Percentiles rank a stretch among this genome's conserved stretches.
These are phyloP conservation scores for Imbricaverruca yamaguchii DNA, from an alignment of 2,888 invertebrate species.

Conservation along the genomic window DNA sequence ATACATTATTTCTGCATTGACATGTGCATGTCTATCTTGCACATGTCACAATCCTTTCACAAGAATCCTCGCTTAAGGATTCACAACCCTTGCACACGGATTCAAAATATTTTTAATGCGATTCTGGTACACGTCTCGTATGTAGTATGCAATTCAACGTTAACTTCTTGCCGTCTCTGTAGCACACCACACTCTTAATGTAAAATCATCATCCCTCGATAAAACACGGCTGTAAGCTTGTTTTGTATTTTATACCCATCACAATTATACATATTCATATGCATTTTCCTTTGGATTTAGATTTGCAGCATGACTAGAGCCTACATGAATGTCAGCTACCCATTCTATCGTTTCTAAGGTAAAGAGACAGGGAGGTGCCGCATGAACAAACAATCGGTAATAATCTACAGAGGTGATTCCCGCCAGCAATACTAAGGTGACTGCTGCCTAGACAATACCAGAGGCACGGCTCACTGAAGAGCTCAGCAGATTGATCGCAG, in stretches of 20 bases:
- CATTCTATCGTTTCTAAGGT: neutral
- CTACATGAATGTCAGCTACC: slow-evolving; percentile 20
- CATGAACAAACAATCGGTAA: neutral
- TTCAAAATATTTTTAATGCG: too few relatives aligned
- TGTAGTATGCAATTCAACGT: too few relatives aligned
- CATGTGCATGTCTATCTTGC: too few relatives aligned
- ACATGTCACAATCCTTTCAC: too few relatives aligned
- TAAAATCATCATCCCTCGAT: too few relatives aligned
- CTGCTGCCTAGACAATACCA: neutral
- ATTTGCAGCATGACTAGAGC: slow-evolving; percentile 18
- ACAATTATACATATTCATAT: slow-evolving; percentile 19
- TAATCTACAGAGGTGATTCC: neutral
- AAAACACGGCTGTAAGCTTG: too few relatives aligned
- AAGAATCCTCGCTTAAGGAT: too few relatives aligned
- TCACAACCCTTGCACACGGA: too few relatives aligned
- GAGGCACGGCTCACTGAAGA: neutral
- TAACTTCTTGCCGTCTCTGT: too few relatives aligned
- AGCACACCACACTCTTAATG: too few relatives aligned
- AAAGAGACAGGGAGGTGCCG: neutral
- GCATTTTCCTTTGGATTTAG: slow-evolving; percentile 20
- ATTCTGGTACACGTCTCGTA: too few relatives aligned
- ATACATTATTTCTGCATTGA: too few relatives aligned
- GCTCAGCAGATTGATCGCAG: neutral
- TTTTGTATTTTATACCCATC: slow-evolving; percentile 12
- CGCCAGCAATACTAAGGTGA: neutral